phyloP scores from a whole-genome alignment of 2,888 invertebrate species.

The Phrixothrix hirtus region DNA sequence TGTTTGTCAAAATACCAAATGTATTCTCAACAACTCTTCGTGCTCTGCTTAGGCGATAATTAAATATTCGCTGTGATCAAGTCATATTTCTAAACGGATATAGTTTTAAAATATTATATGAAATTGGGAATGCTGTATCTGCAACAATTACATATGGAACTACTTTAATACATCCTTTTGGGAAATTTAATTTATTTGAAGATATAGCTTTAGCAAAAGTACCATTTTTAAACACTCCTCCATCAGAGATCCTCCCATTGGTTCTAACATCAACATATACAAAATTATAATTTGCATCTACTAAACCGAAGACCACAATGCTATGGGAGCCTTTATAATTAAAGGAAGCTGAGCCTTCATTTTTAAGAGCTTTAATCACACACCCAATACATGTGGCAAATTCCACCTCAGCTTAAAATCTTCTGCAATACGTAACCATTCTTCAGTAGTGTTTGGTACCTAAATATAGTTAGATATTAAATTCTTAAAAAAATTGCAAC shows the following conservation, averaged over 20 bases:
- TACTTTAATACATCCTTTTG: constrained; percentile 3
- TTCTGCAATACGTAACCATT: constrained; percentile 13
- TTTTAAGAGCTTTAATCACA: constrained; percentile 27
- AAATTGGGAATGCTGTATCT: constrained; percentile 12
- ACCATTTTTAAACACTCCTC: constrained; percentile 5
- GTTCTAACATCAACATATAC: constrained; percentile 37
- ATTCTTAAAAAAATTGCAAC: too few species aligned
- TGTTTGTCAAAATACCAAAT: constrained; percentile 11
- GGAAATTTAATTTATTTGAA: constrained; percentile 3
- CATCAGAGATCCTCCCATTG: constrained; percentile 9
- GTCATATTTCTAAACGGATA: constrained; percentile 7
- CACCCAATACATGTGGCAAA: constrained; percentile 37
- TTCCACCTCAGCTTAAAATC: constrained; percentile 32
- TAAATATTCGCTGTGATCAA: constrained; percentile 1
- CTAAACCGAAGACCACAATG: constrained; percentile 19
- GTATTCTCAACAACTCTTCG: too few species aligned
- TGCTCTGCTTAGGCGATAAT: too few species aligned
- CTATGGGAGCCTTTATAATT: constrained; percentile 38
- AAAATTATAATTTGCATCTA: constrained; percentile 37
- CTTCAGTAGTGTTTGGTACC: constrained; percentile 8
- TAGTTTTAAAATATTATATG: constrained; percentile 10
- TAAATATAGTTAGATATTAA: constrained; percentile 10
- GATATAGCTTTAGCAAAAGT: neutral
- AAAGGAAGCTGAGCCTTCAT: constrained; percentile 37
- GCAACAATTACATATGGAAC: constrained; percentile 11